These are phyloP conservation scores for Podargus strigoides DNA, from an alignment of 2,797 vertebrate genomes.

Conservation along the genomic window DNA sequence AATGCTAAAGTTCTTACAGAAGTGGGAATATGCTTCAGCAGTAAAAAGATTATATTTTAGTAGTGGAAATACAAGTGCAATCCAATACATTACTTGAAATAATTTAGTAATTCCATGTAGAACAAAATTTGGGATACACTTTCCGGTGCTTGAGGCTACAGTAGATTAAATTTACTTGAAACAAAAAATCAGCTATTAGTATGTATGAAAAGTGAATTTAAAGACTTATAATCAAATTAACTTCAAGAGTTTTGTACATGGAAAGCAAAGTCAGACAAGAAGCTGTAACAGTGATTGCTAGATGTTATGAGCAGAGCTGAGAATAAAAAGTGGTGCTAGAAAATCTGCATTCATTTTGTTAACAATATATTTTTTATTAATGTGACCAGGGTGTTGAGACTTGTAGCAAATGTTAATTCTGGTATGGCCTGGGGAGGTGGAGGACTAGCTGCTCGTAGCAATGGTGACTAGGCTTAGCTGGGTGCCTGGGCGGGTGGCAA, in stretches of 20 bases:
- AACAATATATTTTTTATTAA: not conserved
- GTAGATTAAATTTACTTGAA: not conserved
- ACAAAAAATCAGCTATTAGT: not conserved
- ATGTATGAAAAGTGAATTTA: not conserved
- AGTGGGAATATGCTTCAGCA: not conserved
- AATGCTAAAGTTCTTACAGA: not conserved
- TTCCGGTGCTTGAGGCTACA: not conserved
- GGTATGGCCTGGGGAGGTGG: not conserved
- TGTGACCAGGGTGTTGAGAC: fast-evolving
- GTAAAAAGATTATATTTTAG: not conserved
- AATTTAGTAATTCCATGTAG: not conserved
- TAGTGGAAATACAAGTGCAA: not conserved
- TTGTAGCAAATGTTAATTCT: not conserved
- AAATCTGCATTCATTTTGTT: not conserved
- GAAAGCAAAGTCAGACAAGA: not conserved
- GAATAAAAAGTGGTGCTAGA: not conserved
- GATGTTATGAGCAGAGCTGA: not conserved
- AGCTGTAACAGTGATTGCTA: not conserved
- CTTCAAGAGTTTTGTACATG: not conserved
- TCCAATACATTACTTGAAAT: not conserved
- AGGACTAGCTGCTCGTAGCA: fast-evolving
- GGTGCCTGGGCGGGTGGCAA: not conserved
- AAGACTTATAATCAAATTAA: not conserved
- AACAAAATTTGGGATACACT: not conserved
- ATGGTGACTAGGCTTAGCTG: not conserved